Conservation (phyloP, 2,888 invertebrate species). For the Campoplex nolae region DNA sequence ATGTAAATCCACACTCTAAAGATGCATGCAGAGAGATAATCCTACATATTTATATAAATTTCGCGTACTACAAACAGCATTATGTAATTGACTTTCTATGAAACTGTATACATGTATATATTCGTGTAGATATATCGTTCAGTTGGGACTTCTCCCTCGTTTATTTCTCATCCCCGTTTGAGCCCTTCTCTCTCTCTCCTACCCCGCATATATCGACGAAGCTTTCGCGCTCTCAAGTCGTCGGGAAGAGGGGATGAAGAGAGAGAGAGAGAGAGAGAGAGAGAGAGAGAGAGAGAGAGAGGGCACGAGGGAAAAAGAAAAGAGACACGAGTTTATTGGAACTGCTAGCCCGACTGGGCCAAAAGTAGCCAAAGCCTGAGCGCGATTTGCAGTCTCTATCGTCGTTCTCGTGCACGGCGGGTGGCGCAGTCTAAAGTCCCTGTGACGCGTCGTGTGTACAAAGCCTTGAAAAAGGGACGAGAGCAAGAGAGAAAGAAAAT, state of each 20-base stretch:
- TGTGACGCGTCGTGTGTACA: slow-evolving; percentile 56
- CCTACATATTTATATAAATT: neutral
- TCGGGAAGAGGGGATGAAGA: neutral
- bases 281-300: neutral
- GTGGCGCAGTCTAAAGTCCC: slow-evolving; percentile 67
- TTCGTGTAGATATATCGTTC: slow-evolving; percentile 28
- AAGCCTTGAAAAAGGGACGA: slow-evolving; percentile 67
- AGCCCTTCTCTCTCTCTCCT: slow-evolving; percentile 14
- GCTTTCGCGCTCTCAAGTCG: slow-evolving; percentile 51
- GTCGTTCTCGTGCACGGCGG: slow-evolving; percentile 69
- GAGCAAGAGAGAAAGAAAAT: slow-evolving; percentile 76
- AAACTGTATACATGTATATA: slow-evolving; percentile 12
- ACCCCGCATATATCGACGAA: slow-evolving; percentile 30
- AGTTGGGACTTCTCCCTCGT: slow-evolving; percentile 49
- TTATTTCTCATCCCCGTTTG: slow-evolving; percentile 50
- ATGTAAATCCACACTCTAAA: neutral
- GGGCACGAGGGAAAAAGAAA: neutral
- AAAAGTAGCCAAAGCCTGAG: slow-evolving; percentile 61
- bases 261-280: neutral
- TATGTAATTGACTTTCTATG: slow-evolving; percentile 14
- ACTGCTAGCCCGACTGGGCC: slow-evolving; percentile 63
- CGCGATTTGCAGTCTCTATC: slow-evolving; percentile 63
- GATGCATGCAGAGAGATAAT: neutral
- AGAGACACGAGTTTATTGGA: slow-evolving; percentile 62
- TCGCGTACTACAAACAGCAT: slow-evolving; percentile 5